Conservation (phyloP, 2,888 invertebrate species). For the Ormyrus labotus region DNA sequence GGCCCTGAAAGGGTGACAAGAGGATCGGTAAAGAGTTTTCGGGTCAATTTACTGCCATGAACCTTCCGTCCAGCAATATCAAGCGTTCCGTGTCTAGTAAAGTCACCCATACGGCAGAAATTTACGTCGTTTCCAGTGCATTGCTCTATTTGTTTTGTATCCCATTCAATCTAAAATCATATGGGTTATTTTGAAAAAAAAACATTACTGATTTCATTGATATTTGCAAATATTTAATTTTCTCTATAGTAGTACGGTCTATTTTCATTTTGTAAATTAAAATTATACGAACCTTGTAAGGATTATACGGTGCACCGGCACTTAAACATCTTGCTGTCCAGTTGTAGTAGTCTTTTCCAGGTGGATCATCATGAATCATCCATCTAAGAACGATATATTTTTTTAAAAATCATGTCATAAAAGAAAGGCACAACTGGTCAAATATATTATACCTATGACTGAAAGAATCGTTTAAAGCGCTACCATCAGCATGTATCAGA, state of each 20-base stretch:
- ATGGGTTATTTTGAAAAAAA: neutral
- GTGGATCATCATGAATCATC: constrained; percentile 87
- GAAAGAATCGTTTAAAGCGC: constrained; percentile 84
- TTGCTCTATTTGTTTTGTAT: constrained; percentile 79
- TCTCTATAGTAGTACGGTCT: neutral
- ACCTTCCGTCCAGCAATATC: constrained; percentile 85
- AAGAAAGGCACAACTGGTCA: too few relatives aligned
- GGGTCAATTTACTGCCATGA: constrained; percentile 81
- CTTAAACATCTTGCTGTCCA: constrained; percentile 92
- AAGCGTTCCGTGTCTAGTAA: constrained; percentile 84
- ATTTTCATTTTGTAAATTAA: neutral
- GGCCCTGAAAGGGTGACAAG: constrained; percentile 86
- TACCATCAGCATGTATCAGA: constrained; percentile 91
- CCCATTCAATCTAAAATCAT: constrained; percentile 73
- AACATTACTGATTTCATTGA: neutral
- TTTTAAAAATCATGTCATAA: too few relatives aligned
- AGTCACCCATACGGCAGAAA: constrained; percentile 86
- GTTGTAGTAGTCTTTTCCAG: constrained; percentile 92
- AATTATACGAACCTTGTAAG: constrained; percentile 79
- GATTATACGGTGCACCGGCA: constrained; percentile 87
- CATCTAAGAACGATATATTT: constrained; percentile 77
- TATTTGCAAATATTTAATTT: too few relatives aligned
- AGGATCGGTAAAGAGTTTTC: constrained; percentile 87
- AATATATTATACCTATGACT: constrained; percentile 77
- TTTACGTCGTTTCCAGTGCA: constrained; percentile 80